Evolutionary conservation across 2,888 invertebrate genomes (phyloP).

Genomic region (Crossocerus cetratus): DNA sequence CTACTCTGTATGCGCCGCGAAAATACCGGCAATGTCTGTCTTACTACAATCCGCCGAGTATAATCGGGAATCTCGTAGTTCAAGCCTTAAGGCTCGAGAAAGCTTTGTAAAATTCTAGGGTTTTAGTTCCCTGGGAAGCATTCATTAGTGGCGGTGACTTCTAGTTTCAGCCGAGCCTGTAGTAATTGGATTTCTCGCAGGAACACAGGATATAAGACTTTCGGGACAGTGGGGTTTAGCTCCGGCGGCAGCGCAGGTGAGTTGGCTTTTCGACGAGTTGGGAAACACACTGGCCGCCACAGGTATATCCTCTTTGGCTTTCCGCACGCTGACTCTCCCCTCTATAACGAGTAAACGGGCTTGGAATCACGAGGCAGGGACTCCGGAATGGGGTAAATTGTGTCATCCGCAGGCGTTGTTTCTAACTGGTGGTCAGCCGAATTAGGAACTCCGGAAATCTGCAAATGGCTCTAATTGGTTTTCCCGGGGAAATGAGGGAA

Average conservation of each 20-base stretch:
- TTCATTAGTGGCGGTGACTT: no score
- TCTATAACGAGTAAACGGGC: slow-evolving; percentile 39
- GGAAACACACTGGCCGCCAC: not conserved
- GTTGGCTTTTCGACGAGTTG: not conserved
- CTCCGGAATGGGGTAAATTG: slow-evolving; percentile 45
- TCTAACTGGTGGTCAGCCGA: slow-evolving; percentile 51
- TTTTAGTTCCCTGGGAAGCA: no score
- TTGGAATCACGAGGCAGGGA: slow-evolving; percentile 34
- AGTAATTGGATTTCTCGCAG: no score
- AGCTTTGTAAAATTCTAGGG: no score
- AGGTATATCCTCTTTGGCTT: not conserved
- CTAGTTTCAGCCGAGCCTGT: no score
- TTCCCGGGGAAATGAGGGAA: slow-evolving; percentile 55
- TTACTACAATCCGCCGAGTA: slow-evolving; percentile 51
- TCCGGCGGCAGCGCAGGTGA: not conserved
- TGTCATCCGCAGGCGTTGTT: slow-evolving; percentile 54
- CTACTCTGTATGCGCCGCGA: slow-evolving; percentile 35
- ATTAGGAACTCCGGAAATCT: slow-evolving; percentile 64
- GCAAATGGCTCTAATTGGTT: slow-evolving; percentile 63
- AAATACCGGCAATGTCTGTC: slow-evolving; percentile 52
- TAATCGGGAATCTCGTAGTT: slow-evolving; percentile 35
- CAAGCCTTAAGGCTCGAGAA: no score
- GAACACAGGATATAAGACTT: no score
- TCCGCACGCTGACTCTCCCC: slow-evolving; percentile 18
- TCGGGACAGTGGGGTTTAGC: no score